Percentiles rank a stretch among this genome's conserved stretches.
Conservation (phyloP, 2,113 vertebrate species). For the Cephalophus harveyi region DNA sequence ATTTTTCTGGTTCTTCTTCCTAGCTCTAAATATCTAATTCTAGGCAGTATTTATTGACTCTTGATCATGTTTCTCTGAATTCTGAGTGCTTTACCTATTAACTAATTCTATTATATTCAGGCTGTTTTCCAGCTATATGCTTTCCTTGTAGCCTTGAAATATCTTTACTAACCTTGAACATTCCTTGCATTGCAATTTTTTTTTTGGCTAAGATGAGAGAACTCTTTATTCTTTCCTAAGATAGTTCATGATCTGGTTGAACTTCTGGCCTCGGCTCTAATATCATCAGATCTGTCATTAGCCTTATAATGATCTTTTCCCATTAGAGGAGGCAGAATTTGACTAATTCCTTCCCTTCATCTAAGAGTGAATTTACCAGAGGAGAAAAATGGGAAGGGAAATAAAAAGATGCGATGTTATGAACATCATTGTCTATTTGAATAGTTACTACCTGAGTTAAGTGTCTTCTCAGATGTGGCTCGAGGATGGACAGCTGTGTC, state of each 20-base stretch:
- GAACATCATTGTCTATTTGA: neutral
- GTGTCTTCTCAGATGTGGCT: neutral
- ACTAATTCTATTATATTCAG: neutral
- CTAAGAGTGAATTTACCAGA: neutral
- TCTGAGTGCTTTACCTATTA: neutral
- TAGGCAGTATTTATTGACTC: neutral
- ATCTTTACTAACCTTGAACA: neutral
- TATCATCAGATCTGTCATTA: neutral
- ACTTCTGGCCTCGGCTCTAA: neutral
- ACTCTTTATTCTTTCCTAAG: neutral
- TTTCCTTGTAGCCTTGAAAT: neutral
- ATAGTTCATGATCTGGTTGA: neutral
- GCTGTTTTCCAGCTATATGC: neutral
- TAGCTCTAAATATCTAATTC: neutral
- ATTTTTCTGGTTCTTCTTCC: neutral
- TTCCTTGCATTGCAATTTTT: neutral
- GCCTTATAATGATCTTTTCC: neutral
- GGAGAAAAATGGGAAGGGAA: neutral
- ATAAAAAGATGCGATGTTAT: neutral
- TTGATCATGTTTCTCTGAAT: neutral
- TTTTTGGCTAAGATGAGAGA: neutral
- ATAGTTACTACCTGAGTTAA: neutral
- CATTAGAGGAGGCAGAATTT: neutral
- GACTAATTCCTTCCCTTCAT: neutral
- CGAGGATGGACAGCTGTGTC: neutral